Conservation (phyloP, 2,888 invertebrate genomes). For the Netelia virgata region DNA sequence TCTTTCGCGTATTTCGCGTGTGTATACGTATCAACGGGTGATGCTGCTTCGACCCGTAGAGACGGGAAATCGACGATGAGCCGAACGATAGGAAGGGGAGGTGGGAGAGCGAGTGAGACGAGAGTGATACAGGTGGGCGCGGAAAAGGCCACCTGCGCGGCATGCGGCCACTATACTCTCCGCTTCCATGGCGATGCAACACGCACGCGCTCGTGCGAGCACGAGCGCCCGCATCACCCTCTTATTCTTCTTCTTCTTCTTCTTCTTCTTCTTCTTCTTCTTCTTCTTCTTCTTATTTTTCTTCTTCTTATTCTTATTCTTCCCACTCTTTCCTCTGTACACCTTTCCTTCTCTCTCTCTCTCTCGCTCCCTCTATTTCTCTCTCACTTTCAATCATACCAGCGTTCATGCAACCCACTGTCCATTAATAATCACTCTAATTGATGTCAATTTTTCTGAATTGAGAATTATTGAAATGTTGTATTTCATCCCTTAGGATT, state of each 20-base stretch:
- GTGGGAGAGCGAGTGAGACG: conserved; percentile 32
- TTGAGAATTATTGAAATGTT: neutral
- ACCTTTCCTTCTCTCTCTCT: neutral
- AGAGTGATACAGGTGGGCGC: conserved; percentile 75
- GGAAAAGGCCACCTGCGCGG: conserved; percentile 78
- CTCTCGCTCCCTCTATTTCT: neutral
- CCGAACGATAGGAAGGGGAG: conserved; percentile 15
- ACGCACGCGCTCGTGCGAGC: conserved; percentile 63
- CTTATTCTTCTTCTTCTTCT: conserved; percentile 21
- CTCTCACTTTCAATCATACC: neutral
- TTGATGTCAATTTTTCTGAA: neutral
- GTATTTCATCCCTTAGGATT: too few relatives aligned
- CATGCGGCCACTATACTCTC: conserved; percentile 66
- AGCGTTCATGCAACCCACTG: neutral
- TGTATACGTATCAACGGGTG: neutral
- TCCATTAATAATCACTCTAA: conserved; percentile 8
- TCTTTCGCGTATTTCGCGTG: neutral
- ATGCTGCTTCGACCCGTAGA: conserved; percentile 20
- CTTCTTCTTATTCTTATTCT: conserved; percentile 17
- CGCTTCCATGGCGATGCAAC: conserved; percentile 60
- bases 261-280: conserved; percentile 20
- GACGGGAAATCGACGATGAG: conserved; percentile 28
- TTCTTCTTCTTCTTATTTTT: conserved; percentile 2
- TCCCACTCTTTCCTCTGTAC: neutral
- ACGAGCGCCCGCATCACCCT: conserved; percentile 65